Conservation (phyloP, 2,113 vertebrate genomes). For the Nesogale talazaci region DNA sequence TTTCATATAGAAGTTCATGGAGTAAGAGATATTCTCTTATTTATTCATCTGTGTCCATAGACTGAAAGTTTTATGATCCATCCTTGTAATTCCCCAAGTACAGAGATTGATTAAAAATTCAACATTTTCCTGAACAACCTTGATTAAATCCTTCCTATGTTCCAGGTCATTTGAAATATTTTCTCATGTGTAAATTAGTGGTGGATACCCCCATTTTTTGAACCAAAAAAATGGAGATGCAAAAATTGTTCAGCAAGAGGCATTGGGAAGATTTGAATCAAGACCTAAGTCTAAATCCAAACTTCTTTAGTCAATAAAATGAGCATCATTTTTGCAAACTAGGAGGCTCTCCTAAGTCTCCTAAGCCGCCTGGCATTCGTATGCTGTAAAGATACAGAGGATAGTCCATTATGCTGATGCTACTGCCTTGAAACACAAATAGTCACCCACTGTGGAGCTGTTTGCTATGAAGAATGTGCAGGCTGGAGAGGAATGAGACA, state of each 20-base stretch:
- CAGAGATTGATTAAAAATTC: background rate
- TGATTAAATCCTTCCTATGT: background rate
- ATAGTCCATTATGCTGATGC: slow-evolving; percentile 70
- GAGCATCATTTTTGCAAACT: background rate
- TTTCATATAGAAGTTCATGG: too few relatives aligned
- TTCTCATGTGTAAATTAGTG: background rate
- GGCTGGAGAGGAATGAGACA: slow-evolving; percentile 78
- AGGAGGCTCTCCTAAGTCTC: slow-evolving; percentile 55
- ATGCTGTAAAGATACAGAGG: slow-evolving; percentile 71
- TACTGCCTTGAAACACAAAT: slow-evolving; percentile 83
- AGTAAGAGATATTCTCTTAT: background rate
- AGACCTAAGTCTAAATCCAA: background rate
- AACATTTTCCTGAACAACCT: background rate
- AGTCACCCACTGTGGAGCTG: slow-evolving; percentile 80
- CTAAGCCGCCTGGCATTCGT: slow-evolving; percentile 57
- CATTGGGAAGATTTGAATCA: too few relatives aligned
- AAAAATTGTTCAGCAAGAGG: background rate
- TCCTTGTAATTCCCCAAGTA: background rate
- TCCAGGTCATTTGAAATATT: background rate
- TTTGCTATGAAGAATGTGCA: slow-evolving; percentile 81
- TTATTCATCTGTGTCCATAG: too few relatives aligned
- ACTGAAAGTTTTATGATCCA: background rate
- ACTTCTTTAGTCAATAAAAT: too few relatives aligned
- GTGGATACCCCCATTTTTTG: background rate
- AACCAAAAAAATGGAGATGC: background rate